Evolutionary conservation across 1,140 invertebrate species (phyloP).

Genomic region (Spodoptera litura): DNA sequence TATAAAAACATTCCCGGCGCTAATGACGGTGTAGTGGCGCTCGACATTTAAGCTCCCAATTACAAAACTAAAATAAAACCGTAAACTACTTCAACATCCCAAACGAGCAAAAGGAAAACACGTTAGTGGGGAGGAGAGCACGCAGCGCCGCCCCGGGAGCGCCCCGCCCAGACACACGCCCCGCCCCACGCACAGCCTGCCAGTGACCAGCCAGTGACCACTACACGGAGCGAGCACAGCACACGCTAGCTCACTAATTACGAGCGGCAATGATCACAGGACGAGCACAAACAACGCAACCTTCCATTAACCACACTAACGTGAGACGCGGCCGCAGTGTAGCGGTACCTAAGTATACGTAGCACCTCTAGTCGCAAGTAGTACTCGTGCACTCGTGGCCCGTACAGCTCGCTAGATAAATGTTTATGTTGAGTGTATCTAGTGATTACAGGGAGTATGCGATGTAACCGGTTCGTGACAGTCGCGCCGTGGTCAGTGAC

Average conservation of each 20-base stretch:
- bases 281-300: too few species aligned
- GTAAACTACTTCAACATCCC: conserved; percentile 24
- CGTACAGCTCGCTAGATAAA: background rate
- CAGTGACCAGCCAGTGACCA: too few species aligned
- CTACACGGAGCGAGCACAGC: too few species aligned
- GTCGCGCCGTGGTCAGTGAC: background rate
- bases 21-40: conserved; percentile 26
- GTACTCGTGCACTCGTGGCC: too few species aligned
- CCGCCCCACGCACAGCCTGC: background rate
- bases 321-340: too few species aligned
- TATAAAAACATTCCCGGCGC: conserved; percentile 23
- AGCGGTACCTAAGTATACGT: too few species aligned
- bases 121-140: conserved; percentile 20
- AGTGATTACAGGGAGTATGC: background rate
- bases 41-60: conserved; percentile 42
- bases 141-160: background rate
- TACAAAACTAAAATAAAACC: conserved; percentile 39
- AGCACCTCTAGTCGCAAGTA: too few species aligned
- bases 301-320: too few species aligned
- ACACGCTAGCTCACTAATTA: too few species aligned
- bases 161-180: conserved; percentile 22
- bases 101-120: conserved; percentile 35
- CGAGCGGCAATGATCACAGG: too few species aligned
- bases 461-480: conserved; percentile 10
- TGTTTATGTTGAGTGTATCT: background rate